Evolutionary conservation across 1,140 invertebrate genomes (phyloP).

Genomic region (Conus betulinus): DNA sequence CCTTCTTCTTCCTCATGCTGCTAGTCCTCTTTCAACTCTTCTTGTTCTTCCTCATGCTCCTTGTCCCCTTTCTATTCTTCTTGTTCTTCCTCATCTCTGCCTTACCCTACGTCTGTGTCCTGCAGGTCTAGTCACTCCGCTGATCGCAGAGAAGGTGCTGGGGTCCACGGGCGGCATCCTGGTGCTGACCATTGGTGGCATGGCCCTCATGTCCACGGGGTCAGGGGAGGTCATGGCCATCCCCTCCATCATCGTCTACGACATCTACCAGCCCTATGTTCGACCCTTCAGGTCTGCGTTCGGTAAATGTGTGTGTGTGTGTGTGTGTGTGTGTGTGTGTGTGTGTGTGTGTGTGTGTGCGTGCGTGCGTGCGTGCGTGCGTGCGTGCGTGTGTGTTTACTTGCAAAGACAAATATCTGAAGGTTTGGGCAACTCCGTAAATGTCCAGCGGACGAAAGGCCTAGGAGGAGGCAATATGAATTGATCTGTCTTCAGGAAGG

Average conservation of each 20-base stretch:
- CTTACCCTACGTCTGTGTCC: no score
- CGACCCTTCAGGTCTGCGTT: conserved; percentile 51
- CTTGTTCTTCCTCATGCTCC: no score
- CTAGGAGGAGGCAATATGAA: no score
- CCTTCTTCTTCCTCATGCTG: no score
- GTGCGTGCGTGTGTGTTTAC: background rate
- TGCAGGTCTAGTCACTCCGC: conserved; percentile 71
- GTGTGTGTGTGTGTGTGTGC: background rate
- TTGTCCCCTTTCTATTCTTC: no score
- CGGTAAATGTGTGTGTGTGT: conserved; percentile 14
- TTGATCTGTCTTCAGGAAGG: no score
- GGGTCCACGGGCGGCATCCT: conserved; percentile 71
- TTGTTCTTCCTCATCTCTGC: no score
- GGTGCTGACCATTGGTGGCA: conserved; percentile 73
- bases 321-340: background rate
- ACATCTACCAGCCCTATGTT: no score
- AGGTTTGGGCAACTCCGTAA: conserved; percentile 38
- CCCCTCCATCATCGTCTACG: no score
- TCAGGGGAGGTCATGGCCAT: no score
- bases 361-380: background rate
- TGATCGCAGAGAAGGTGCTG: conserved; percentile 71
- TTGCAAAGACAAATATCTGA: background rate
- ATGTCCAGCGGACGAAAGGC: no score
- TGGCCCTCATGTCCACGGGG: conserved; percentile 62
- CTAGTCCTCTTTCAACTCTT: no score